These are phyloP conservation scores for Lepus europaeus DNA, from an alignment of 2,113 vertebrate genomes.

Conservation along the genomic window DNA sequence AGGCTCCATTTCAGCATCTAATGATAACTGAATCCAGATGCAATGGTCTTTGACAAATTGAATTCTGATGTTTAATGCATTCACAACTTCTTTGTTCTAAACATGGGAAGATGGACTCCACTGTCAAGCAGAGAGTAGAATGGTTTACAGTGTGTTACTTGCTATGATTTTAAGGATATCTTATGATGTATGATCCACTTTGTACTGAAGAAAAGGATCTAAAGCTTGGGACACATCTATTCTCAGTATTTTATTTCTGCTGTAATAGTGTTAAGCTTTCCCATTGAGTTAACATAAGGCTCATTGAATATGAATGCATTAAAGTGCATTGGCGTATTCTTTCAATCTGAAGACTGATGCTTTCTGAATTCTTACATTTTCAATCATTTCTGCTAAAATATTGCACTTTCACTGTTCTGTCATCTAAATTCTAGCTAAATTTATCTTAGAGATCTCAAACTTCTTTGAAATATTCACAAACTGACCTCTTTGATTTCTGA, in stretches of 20 bases:
- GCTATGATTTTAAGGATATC: neutral
- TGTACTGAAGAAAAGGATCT: neutral
- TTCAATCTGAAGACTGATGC: neutral
- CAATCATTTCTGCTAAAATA: neutral
- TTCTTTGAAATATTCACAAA: neutral
- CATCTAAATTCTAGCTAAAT: neutral
- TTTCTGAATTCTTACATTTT: neutral
- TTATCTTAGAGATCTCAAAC: neutral
- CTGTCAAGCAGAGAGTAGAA: neutral
- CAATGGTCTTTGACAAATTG: conserved; percentile 65
- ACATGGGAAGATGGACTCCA: neutral
- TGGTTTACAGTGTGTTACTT: neutral
- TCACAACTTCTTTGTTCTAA: conserved; percentile 51
- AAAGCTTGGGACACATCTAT: neutral
- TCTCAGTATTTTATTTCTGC: neutral
- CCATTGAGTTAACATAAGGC: neutral
- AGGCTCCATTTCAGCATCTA: conserved; percentile 42
- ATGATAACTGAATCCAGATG: conserved; percentile 68
- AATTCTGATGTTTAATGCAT: conserved; percentile 58
- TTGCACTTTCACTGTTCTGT: neutral
- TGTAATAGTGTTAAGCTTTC: conserved; percentile 5
- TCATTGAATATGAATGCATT: neutral
- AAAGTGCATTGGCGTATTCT: neutral
- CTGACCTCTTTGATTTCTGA: neutral
- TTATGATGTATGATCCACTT: neutral